These are phyloP conservation scores for Anolis carolinensis DNA, from an alignment of 2,113 vertebrate species.

Conservation along the genomic window DNA sequence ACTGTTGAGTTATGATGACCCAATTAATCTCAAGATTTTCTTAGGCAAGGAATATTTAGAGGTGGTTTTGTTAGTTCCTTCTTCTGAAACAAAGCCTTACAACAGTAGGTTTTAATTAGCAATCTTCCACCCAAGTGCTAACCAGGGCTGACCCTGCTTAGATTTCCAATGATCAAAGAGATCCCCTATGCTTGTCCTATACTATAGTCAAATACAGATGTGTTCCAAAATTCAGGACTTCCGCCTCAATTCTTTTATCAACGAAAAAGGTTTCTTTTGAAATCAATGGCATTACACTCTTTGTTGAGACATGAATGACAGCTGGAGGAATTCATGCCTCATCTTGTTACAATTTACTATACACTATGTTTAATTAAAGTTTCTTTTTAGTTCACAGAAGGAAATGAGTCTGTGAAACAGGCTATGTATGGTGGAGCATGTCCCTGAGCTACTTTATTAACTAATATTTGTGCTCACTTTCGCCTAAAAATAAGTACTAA, in stretches of 20 bases:
- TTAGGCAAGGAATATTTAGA: no score
- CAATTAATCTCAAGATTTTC: no score
- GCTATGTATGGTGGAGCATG: slow-evolving; percentile 34
- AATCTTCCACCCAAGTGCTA: no score
- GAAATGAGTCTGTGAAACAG: slow-evolving; percentile 49
- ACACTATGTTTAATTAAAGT: slow-evolving; percentile 58
- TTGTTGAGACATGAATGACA: slow-evolving; percentile 51
- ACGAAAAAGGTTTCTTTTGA: slow-evolving; percentile 59
- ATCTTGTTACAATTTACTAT: slow-evolving; percentile 51
- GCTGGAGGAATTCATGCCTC: slow-evolving; percentile 31
- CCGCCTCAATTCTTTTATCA: slow-evolving; percentile 41
- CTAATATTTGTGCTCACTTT: slow-evolving; percentile 38
- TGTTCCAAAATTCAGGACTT: slow-evolving; percentile 33
- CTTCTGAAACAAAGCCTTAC: no score
- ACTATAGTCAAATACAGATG: not conserved
- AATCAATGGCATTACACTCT: slow-evolving; percentile 46
- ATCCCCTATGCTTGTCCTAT: no score
- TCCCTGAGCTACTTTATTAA: slow-evolving; percentile 31
- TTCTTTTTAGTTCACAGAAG: slow-evolving; percentile 53
- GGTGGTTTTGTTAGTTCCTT: no score
- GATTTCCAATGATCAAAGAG: no score
- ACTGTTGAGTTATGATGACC: no score
- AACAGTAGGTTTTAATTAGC: no score
- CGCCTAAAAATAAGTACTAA: slow-evolving; percentile 56
- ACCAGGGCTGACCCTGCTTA: no score